Percentiles rank a stretch among this genome's conserved stretches.
These are phyloP conservation scores for Sinelater perroti DNA, from an alignment of 2,888 invertebrate species.

Conservation along the genomic window DNA sequence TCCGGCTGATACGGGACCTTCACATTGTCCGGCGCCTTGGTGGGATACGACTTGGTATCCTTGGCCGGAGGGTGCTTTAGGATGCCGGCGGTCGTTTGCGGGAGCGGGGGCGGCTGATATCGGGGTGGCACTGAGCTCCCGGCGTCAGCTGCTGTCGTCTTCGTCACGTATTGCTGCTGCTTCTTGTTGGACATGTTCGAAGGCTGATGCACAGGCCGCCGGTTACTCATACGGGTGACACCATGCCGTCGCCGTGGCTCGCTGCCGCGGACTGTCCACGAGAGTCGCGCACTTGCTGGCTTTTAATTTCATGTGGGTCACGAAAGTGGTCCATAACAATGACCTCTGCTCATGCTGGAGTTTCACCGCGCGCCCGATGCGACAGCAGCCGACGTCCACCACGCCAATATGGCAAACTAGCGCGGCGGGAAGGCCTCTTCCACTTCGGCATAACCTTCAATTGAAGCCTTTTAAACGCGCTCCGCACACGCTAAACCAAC, in stretches of 20 bases:
- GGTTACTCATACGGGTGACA: slow-evolving; percentile 36
- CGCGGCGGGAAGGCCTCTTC: neutral
- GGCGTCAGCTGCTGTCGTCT: slow-evolving; percentile 50
- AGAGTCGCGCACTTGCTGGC: slow-evolving; percentile 46
- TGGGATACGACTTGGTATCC: slow-evolving; percentile 56
- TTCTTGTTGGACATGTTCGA: slow-evolving; percentile 61
- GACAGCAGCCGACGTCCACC: neutral
- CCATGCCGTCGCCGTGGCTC: slow-evolving; percentile 44
- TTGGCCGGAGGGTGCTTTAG: slow-evolving; percentile 67
- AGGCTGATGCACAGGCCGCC: slow-evolving; percentile 36
- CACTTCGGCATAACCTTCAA: neutral
- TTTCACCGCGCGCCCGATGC: slow-evolving; percentile 22
- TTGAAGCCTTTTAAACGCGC: slow-evolving; percentile 28
- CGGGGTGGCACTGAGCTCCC: slow-evolving; percentile 70
- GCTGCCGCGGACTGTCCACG: slow-evolving; percentile 45
- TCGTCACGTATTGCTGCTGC: slow-evolving; percentile 55
- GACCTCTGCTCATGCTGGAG: slow-evolving; percentile 29
- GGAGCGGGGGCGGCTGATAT: slow-evolving; percentile 80
- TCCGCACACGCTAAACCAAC: slow-evolving; percentile 28
- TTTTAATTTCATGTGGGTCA: slow-evolving; percentile 59
- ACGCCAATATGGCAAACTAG: neutral
- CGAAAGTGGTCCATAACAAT: slow-evolving; percentile 44
- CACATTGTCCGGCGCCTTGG: slow-evolving; percentile 47
- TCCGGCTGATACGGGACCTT: slow-evolving; percentile 44
- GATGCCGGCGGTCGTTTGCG: slow-evolving; percentile 69